Percentiles rank a stretch among this genome's conserved stretches.
Evolutionary conservation across 2,113 vertebrate species (phyloP).

Genomic region (Loxodonta africana): DNA sequence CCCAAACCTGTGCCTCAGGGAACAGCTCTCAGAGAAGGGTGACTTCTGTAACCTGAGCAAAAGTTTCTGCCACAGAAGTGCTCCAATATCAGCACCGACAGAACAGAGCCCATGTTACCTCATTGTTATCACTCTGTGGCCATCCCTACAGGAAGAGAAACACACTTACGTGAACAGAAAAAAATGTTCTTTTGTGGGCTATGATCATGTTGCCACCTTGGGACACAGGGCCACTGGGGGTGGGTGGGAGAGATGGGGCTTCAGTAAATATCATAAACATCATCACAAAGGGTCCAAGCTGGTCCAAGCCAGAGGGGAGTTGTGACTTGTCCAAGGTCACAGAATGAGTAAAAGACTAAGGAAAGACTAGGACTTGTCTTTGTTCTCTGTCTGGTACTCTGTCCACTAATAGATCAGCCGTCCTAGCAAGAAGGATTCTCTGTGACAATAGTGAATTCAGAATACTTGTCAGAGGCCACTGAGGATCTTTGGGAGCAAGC

Average conservation of each 20-base stretch:
- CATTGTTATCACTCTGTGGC: not conserved
- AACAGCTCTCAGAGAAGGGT: not conserved
- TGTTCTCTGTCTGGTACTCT: not conserved
- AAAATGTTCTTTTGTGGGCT: not conserved
- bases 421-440: slow-evolving; percentile 9
- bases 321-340: not conserved
- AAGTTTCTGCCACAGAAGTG: not conserved
- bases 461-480: slow-evolving; percentile 12
- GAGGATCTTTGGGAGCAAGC: not conserved
- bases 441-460: slow-evolving; percentile 28
- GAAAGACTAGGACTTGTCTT: not conserved
- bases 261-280: not conserved
- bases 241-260: not conserved
- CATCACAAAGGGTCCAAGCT: not conserved
- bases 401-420: not conserved
- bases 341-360: not conserved
- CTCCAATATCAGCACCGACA: not conserved
- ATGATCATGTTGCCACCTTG: not conserved
- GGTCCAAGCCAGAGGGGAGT: not conserved
- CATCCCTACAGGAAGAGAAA: not conserved
- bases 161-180: not conserved
- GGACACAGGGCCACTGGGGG: not conserved
- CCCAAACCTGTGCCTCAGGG: not conserved
- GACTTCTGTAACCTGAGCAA: not conserved
- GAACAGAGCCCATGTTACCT: not conserved